Evolutionary conservation across 2,888 invertebrate genomes (phyloP), one percentile per base, ranked within the genome.

Genomic region (Cheilosia impressa): DNA sequence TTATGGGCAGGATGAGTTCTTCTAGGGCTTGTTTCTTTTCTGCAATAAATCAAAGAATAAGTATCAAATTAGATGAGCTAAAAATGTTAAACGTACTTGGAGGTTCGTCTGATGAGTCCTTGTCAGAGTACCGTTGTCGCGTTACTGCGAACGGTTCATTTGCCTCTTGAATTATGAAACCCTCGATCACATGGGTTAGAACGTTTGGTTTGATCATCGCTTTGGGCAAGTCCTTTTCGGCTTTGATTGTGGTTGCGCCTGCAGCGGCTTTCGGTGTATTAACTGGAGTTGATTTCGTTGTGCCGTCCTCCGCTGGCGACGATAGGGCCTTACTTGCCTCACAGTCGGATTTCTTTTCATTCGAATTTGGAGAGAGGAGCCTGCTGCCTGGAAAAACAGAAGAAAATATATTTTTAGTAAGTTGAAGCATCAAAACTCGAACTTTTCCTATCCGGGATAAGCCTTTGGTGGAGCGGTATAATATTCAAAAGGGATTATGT

Each of bases 161-260:
- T 0, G 97, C 97, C 93, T 99, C 99, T 91, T 98, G 98, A 88
- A 99, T 98, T 7, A 99, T 97, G 92, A 98, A 98, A 66, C 98
- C 98, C 91, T 98, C 98, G 87, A 99, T 98, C 27, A 98, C 97
- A 91, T 99, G 99, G 0, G 98, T 98, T 66, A 99, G 93, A 7
- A 99, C 97, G 90, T 98, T 98, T 0, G 98, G 98, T 91, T 98
- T 98, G 15, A 98, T 98, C 95, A 98, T 96, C 1, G 98, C 98
- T 91, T 97, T 97, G 19, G 97, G 97, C 45, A 96, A 93, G 91
- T 90, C 91, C 68, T 90, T 92, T 76, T 91, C 93, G 89, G 88
- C 84, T 62, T 90, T 90, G 27, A 87, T 88, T 76, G 50, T 89
- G n/a, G 89, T 89, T 27, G 88, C 88, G 1, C 91, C 91, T 0